Conservation (phyloP, 2,888 invertebrate species). For the Terebella lapidaria region DNA sequence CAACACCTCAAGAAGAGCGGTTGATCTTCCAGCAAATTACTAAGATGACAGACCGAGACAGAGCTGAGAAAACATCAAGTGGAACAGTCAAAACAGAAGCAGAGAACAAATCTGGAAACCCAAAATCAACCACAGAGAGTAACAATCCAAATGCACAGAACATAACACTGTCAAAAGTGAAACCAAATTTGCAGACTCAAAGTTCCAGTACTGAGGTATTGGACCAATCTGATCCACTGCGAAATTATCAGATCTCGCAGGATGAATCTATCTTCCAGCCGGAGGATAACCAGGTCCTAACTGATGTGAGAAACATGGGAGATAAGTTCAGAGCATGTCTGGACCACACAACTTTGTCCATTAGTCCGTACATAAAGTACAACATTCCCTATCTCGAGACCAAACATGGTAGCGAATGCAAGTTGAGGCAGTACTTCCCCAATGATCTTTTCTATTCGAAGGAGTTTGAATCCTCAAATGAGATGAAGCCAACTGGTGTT, state of each 20-base stretch:
- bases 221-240: conserved; percentile 68
- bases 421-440: conserved; percentile 69
- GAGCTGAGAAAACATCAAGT: conserved; percentile 4
- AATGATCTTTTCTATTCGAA: conserved; percentile 68
- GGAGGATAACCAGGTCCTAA: conserved; percentile 28
- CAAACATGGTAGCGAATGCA: conserved; percentile 71
- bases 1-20: background rate
- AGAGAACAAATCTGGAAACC: background rate
- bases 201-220: conserved; percentile 9
- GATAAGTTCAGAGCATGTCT: conserved; percentile 68
- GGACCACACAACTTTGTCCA: conserved; percentile 69
- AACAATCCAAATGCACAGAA: background rate
- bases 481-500: too few species aligned
- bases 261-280: conserved; percentile 46
- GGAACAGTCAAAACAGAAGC: conserved; percentile 1
- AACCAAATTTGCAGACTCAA: too few species aligned
- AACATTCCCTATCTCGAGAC: conserved; percentile 84
- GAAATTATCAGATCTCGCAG: conserved; percentile 56
- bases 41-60: background rate
- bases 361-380: conserved; percentile 81
- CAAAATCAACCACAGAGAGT: background rate
- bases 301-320: conserved; percentile 54
- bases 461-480: conserved; percentile 25
- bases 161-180: too few species aligned
- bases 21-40: background rate